Base-by-base conservation (phyloP, 2,888 invertebrate species). In the Oscheius sp. region DNA sequence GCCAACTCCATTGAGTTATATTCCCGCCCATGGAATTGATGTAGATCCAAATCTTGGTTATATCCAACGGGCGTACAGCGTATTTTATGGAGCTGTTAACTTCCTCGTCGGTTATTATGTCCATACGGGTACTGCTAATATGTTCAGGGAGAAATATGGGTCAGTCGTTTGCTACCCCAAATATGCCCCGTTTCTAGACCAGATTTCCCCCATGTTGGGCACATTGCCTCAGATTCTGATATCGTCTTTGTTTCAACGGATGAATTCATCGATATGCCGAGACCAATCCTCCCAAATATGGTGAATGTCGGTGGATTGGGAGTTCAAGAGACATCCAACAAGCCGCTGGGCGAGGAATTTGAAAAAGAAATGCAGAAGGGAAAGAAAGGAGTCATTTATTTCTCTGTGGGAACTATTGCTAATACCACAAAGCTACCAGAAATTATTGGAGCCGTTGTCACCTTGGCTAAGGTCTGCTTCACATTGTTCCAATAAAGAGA, bases 361-460 rank as follows among this genome's bases (percentile, higher is more conserved):
- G 45, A 56, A 13, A 56, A 53, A 13, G 72, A 76, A 43, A 79
- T 84, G 81, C 25, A 53, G 0, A 76, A 73, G n/a, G 81, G 81
- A 3, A 59, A 76, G 41, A n/a, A 66, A 1, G 85, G 83, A 9
- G 75, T 83, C 1, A 66, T 85, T n/a, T 68, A 76, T 1, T 80
- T 84, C 69, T 81, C 83, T 6, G 64, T 84, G 43, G 84, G 84
- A 35, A 80, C 83, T 2, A 80, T 80, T 55, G 80, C 76, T 6
- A 80, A 80, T 43, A 80, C 82, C 1, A 76, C 83, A 0, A 25
- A 56, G 9, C 70, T 84, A 1, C 83, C 82, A 0, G 18, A 61
- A 9, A 13, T 13, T 27, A 43, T 85, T 29, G 66, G 72, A 12
- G 72, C 78, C 6, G 78, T 64, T 77, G 66, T 74, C 23, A 75